These are phyloP conservation scores for Chalcosyrphus nemorum DNA, from an alignment of 2,888 invertebrate genomes.

Conservation along the genomic window DNA sequence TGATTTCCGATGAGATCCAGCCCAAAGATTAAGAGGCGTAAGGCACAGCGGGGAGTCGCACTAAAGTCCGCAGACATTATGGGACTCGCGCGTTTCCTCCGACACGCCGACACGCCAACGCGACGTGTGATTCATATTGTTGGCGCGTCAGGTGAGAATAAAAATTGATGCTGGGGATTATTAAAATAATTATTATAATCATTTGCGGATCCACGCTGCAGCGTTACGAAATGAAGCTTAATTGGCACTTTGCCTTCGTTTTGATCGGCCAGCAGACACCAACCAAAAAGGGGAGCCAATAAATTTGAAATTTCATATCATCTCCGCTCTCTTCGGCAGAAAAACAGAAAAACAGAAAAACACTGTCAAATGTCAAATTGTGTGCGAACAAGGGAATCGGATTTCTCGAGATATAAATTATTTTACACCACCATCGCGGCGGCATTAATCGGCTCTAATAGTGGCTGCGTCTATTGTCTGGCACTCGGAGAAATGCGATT, in stretches of 20 bases:
- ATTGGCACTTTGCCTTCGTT: conserved; percentile 49
- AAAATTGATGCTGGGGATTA: conserved; percentile 47
- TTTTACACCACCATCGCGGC: conserved; percentile 21
- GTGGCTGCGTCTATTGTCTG: conserved; percentile 26
- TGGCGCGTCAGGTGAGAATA: conserved; percentile 80
- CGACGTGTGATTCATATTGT: conserved; percentile 76
- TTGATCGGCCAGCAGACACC: not conserved
- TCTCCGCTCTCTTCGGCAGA: not conserved
- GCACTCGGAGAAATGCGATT: conserved; percentile 23
- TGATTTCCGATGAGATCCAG: conserved; percentile 82
- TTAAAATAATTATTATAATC: conserved; percentile 57
- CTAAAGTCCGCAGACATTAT: not conserved
- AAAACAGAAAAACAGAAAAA: too few relatives aligned
- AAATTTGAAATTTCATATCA: conserved; percentile 41
- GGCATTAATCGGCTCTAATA: conserved; percentile 48
- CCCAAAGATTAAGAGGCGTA: conserved; percentile 79
- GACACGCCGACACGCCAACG: too few relatives aligned
- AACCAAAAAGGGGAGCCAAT: conserved; percentile 24
- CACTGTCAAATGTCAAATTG: conserved; percentile 49
- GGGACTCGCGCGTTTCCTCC: conserved; percentile 72
- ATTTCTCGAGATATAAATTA: conserved; percentile 58
- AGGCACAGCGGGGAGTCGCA: conserved; percentile 78
- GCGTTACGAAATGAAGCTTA: conserved; percentile 7
- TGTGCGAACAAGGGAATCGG: conserved; percentile 58
- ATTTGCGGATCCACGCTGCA: conserved; percentile 20